Conservation (phyloP, 2,113 vertebrate species). For the Anolis sagrei region DNA sequence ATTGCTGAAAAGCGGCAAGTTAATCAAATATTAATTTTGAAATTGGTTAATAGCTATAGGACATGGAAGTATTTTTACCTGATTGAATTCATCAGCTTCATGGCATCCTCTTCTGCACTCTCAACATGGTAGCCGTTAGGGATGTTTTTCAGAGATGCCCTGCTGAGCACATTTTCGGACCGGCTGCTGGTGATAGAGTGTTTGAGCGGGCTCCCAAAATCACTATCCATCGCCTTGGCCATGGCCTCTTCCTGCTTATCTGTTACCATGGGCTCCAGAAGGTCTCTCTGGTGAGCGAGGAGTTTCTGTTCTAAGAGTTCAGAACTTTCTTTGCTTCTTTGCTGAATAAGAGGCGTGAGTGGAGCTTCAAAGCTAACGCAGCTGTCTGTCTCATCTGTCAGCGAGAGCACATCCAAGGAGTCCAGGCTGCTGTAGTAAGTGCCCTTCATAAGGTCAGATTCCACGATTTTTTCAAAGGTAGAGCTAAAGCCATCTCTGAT, state of each 20-base stretch:
- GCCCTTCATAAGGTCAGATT: conserved; percentile 92
- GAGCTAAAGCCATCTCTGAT: conserved; percentile 95
- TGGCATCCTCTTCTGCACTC: conserved; percentile 74
- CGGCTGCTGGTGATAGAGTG: conserved; percentile 92
- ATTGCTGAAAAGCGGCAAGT: neutral
- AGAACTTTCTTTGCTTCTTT: conserved; percentile 88
- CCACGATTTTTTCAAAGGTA: conserved; percentile 94
- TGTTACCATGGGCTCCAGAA: conserved; percentile 79
- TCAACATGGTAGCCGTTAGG: conserved; percentile 90
- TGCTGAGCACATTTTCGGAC: conserved; percentile 92
- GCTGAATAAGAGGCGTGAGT: conserved; percentile 94
- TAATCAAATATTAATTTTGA: neutral
- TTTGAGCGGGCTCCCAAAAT: conserved; percentile 87
- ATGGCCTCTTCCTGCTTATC: conserved; percentile 78
- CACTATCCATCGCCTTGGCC: conserved; percentile 61
- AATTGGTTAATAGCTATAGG: neutral
- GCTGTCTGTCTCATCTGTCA: conserved; percentile 96
- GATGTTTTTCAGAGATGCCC: conserved; percentile 81
- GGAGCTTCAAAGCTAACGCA: conserved; percentile 96
- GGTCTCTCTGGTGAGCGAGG: conserved; percentile 61
- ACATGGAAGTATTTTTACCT: conserved; percentile 80
- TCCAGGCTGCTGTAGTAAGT: conserved; percentile 97
- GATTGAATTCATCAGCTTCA: conserved; percentile 86
- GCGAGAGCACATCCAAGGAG: conserved; percentile 92
- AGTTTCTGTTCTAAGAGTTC: conserved; percentile 82